phyloP scores from a whole-genome alignment of 2,888 invertebrate genomes.

The Cacoxenus indagator region DNA sequence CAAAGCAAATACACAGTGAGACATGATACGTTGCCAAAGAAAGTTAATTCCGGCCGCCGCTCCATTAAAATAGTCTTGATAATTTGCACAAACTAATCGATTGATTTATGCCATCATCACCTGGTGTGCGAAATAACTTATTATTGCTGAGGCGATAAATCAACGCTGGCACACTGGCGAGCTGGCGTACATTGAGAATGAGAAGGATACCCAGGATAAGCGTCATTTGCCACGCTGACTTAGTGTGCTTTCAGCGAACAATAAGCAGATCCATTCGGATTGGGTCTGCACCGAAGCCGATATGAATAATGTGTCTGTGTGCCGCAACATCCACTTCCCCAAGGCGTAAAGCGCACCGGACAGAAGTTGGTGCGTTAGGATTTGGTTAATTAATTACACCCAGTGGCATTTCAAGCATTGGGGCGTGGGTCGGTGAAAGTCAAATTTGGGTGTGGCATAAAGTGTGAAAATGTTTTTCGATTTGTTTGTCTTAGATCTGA shows the following conservation, averaged over 20 bases:
- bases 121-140: conserved; percentile 70
- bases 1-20: conserved; percentile 13
- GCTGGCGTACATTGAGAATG: conserved; percentile 1
- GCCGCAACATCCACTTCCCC: too few species aligned
- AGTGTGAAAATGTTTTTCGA: conserved; percentile 47
- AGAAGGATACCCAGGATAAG: conserved; percentile 48
- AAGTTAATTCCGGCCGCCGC: too few species aligned
- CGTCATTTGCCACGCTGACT: conserved; percentile 54
- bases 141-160: conserved; percentile 64
- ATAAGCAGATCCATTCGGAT: background rate
- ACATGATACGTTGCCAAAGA: too few species aligned
- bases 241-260: background rate
- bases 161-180: conserved; percentile 35
- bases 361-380: background rate
- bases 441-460: background rate
- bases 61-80: too few species aligned
- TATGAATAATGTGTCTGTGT: conserved; percentile 19
- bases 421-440: background rate
- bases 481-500: conserved; percentile 49
- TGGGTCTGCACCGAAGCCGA: background rate
- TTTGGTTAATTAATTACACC: conserved; percentile 64
- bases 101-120: conserved; percentile 67
- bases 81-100: conserved; percentile 69
- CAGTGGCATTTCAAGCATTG: conserved; percentile 47
- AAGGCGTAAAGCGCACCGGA: background rate